Conservation (phyloP, 2,113 vertebrate genomes). For the Lophius piscatorius region DNA sequence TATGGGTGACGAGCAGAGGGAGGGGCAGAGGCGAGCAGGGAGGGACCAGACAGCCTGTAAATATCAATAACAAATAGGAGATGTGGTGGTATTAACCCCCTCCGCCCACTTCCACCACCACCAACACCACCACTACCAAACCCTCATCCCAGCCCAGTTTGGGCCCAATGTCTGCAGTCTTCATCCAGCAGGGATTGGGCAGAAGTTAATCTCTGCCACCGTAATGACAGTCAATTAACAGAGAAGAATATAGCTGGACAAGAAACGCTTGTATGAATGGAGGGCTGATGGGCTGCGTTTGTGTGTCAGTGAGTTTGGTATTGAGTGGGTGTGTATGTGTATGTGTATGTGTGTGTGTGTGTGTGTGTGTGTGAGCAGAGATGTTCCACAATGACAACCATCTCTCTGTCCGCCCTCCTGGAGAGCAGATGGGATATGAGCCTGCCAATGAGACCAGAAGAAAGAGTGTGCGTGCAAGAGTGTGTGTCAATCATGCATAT, state of each 20-base stretch:
- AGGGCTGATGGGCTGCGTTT: constrained; percentile 22
- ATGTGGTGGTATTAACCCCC: constrained; percentile 56
- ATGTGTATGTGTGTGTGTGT: constrained; percentile 33
- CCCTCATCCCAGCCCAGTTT: constrained; percentile 45
- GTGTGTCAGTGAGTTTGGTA: constrained; percentile 38
- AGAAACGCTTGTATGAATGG: constrained; percentile 23
- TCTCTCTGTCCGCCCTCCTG: constrained; percentile 73
- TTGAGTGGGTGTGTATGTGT: constrained; percentile 4
- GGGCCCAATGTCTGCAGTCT: constrained; percentile 67
- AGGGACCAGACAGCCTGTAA: constrained; percentile 74
- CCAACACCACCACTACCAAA: constrained; percentile 15
- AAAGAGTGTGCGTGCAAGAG: constrained; percentile 45
- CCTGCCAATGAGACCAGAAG: constrained; percentile 72
- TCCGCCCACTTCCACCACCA: constrained; percentile 11
- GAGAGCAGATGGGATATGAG: constrained; percentile 77
- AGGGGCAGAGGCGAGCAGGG: constrained; percentile 38
- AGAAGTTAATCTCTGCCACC: constrained; percentile 78
- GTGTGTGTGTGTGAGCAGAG: constrained; percentile 45
- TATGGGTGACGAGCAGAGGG: constrained; percentile 52
- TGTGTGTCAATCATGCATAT: constrained; percentile 66
- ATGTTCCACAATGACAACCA: constrained; percentile 76
- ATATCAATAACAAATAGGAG: constrained; percentile 85
- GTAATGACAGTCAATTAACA: constrained; percentile 84
- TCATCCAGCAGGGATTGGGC: constrained; percentile 75
- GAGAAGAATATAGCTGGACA: constrained; percentile 73